These are phyloP conservation scores for Carassius carassius DNA, from an alignment of 2,113 vertebrate genomes.

Conservation along the genomic window DNA sequence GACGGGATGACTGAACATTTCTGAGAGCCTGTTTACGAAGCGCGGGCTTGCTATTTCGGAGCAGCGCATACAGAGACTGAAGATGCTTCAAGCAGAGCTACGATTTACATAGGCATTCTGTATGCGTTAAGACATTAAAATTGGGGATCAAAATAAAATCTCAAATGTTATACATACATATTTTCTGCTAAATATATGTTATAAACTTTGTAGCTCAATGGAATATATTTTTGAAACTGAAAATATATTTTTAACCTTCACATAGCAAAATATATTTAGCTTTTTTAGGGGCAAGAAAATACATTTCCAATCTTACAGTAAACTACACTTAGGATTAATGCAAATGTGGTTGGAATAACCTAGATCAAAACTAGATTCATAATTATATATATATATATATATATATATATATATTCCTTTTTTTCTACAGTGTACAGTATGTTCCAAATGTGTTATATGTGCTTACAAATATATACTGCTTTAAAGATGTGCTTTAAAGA, in stretches of 20 bases:
- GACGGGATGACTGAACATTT: conserved; percentile 71
- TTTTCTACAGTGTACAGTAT: too few relatives aligned
- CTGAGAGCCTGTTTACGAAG: conserved; percentile 68
- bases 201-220: background rate
- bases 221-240: background rate
- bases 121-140: background rate
- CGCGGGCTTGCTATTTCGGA: conserved; percentile 66
- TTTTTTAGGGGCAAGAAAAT: background rate
- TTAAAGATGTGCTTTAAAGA: background rate
- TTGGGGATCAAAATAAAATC: background rate
- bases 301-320: background rate
- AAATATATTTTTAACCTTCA: background rate
- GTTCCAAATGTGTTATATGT: background rate
- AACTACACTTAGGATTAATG: background rate
- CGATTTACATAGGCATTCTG: background rate
- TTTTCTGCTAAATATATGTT: too few relatives aligned
- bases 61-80: conserved; percentile 66
- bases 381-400: too few relatives aligned
- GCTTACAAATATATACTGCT: background rate
- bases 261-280: background rate
- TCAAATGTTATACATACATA: background rate
- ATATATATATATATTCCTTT: too few relatives aligned
- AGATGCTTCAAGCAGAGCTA: conserved; percentile 39
- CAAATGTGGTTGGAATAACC: background rate
- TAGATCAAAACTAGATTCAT: background rate